Percentiles rank a stretch among this genome's conserved stretches.
phyloP scores from a whole-genome alignment of 2,113 vertebrate species.

The Noctilio leporinus region DNA sequence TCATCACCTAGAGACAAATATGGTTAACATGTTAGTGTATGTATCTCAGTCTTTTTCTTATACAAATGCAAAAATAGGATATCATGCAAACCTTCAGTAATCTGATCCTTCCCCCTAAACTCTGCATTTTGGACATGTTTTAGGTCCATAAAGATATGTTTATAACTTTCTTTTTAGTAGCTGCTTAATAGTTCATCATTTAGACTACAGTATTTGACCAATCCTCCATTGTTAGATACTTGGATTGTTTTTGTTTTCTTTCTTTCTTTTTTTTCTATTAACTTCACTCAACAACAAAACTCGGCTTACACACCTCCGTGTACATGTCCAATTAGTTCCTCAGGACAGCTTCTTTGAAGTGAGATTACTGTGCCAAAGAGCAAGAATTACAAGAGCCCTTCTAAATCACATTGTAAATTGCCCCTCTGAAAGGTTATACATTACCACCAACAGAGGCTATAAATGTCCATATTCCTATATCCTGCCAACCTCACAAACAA shows the following conservation, averaged over 20 bases:
- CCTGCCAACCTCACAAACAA: not conserved
- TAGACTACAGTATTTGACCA: not conserved
- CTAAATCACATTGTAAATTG: not conserved
- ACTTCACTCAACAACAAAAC: not conserved
- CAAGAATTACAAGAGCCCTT: not conserved
- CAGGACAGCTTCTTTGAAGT: not conserved
- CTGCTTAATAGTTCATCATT: not conserved
- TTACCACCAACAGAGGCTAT: not conserved
- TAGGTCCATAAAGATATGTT: not conserved
- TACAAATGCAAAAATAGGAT: not conserved
- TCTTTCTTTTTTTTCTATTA: not conserved
- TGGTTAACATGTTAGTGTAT: not conserved
- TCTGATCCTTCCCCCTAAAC: not conserved
- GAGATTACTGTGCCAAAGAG: not conserved
- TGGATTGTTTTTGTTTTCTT: not conserved
- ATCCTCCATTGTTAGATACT: not conserved
- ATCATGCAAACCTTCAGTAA: not conserved
- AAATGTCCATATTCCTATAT: not conserved
- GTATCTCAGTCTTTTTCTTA: not conserved
- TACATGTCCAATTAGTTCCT: not conserved
- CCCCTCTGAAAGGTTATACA: not conserved
- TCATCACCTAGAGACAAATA: not conserved
- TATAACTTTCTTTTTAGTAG: not conserved
- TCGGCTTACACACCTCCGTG: not conserved
- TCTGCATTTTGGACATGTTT: not conserved